phyloP scores from a whole-genome alignment of 2,888 invertebrate genomes.

The Melanchra persicariae region DNA sequence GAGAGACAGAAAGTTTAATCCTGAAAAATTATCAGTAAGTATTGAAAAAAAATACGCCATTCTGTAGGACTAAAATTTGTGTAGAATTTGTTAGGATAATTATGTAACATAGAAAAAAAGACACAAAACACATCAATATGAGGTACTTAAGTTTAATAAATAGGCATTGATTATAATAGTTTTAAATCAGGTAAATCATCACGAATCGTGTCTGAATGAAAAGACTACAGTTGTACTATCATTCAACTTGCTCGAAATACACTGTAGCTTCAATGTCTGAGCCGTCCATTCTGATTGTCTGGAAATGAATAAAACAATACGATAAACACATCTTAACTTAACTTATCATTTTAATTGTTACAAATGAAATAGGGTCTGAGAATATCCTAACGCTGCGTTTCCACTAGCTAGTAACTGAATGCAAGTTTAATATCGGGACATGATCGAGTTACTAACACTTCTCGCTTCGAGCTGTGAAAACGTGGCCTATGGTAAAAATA shows the following conservation, averaged over 20 bases:
- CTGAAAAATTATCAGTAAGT: too few species aligned
- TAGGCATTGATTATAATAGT: slow-evolving; percentile 10
- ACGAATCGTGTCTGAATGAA: neutral
- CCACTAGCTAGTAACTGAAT: too few species aligned
- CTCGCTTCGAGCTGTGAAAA: too few species aligned
- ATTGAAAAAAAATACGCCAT: too few species aligned
- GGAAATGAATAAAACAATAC: slow-evolving; percentile 52
- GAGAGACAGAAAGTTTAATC: too few species aligned
- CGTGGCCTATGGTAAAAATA: neutral
- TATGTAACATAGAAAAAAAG: neutral
- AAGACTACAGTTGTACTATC: slow-evolving; percentile 32
- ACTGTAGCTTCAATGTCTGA: slow-evolving; percentile 73
- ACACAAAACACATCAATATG: neutral
- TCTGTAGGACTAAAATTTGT: neutral
- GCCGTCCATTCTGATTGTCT: slow-evolving; percentile 77
- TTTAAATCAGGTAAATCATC: slow-evolving; percentile 2
- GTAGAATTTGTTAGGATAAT: neutral
- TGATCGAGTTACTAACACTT: too few species aligned
- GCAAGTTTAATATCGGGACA: too few species aligned
- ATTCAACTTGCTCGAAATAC: slow-evolving; percentile 76
- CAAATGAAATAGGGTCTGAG: neutral
- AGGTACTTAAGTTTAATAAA: slow-evolving; percentile 37
- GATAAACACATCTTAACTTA: neutral
- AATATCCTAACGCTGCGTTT: neutral
- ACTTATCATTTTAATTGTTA: neutral